Base-by-base conservation (phyloP, 2,888 invertebrate species). In the Cyrtodaria siliqua region DNA sequence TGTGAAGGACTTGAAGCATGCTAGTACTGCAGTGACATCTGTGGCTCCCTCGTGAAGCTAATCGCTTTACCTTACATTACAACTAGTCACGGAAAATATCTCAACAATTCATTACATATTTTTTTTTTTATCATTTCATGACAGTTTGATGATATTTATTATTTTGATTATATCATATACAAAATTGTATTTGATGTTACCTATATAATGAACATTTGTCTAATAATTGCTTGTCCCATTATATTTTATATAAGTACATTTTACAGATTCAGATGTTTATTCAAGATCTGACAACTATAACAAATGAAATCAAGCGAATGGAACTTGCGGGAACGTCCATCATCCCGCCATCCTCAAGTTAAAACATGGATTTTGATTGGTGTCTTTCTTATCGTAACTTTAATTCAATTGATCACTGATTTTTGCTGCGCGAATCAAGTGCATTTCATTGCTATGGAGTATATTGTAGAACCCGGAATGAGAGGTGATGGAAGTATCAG, bases 261-360 rank as follows among this genome's bases (percentile, higher is more conserved):
- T 87, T 85, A 64, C 89, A 92, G 92, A 91, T 92, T 63, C 90
- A 91, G 78, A 87, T 87, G 75, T 92, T 92, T 76, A 89, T 92
- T 12, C 90, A 90, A 69, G 93, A 93, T 75, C 80, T 93, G 76
- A 90, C 88, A 8, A 87, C 88, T 52, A 92, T 93, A 53, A 92
- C 92, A 9, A 84, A 87, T 42, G 93, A 92, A 60, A 91, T 93
- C 75, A 89, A 87, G 79, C 47, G 87, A 63, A 90, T 90, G 86
- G 87, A 87, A 50, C 62, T 87, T 23, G 84, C 90, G 8, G 86
- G 86, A 40, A 87, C 88, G 12, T 90, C 91, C 3, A 86, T 89
- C 33, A 87, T 89, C 23, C 89, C 90, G 18, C 90, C 90, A 2
- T 91, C 92, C 2, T 92, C 92, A 23, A 91, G 91, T 76, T 89